phyloP scores from a whole-genome alignment of 2,113 vertebrate genomes.

The Grammomys surdaster region DNA sequence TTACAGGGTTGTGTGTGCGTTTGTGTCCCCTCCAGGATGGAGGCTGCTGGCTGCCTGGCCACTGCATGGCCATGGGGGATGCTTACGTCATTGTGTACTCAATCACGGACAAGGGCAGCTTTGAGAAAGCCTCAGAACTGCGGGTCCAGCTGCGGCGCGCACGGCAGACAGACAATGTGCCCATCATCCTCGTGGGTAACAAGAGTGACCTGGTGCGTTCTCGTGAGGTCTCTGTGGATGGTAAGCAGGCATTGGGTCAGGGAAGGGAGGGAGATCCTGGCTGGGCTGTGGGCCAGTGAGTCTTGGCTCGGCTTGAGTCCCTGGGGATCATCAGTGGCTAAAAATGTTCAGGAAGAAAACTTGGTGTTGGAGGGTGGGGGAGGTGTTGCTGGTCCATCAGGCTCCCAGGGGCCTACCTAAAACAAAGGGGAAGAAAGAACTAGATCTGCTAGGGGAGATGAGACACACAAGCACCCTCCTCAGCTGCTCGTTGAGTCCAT shows the following conservation, averaged over 20 bases:
- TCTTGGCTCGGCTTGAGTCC: slow-evolving; percentile 59
- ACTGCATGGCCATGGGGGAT: slow-evolving; percentile 99
- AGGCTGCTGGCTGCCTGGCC: slow-evolving; percentile 95
- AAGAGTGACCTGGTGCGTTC: slow-evolving; percentile 98
- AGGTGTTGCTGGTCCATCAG: neutral
- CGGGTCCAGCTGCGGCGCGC: slow-evolving; percentile 96
- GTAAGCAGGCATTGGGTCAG: slow-evolving; percentile 86
- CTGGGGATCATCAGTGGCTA: slow-evolving; percentile 62
- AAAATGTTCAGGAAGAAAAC: slow-evolving; percentile 69
- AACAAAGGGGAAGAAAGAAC: neutral
- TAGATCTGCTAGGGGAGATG: neutral
- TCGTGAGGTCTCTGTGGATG: slow-evolving; percentile 97
- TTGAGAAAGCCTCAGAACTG: slow-evolving; percentile 98
- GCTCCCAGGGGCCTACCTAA: neutral
- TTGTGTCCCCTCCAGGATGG: slow-evolving; percentile 89
- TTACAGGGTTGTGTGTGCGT: neutral
- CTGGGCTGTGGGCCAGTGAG: neutral
- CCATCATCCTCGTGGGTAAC: slow-evolving; percentile 99
- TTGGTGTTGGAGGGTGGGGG: neutral
- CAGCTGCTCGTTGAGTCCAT: neutral
- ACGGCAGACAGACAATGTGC: slow-evolving; percentile 97
- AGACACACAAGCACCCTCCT: neutral
- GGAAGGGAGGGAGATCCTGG: slow-evolving; percentile 26
- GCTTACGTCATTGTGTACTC: slow-evolving; percentile 99
- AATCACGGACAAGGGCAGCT: slow-evolving; percentile 98